phyloP scores from a whole-genome alignment of 2,113 vertebrate species.

The Lepidothrix coronata region DNA sequence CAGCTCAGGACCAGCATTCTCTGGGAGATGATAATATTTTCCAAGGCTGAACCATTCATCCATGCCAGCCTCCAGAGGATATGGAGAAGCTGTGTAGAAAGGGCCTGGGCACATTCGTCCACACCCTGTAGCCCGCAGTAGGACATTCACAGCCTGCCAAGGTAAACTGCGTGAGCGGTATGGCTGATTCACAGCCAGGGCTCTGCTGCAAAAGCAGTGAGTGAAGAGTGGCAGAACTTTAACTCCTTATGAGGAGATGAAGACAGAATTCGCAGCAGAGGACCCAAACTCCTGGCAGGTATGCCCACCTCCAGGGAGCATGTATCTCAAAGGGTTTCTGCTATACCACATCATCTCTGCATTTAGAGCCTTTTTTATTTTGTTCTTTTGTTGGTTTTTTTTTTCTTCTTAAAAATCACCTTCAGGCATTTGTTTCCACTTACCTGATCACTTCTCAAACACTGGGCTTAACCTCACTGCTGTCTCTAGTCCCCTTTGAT shows the following conservation, averaged over 20 bases:
- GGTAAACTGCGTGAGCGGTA: background rate
- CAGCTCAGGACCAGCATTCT: background rate
- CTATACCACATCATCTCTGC: background rate
- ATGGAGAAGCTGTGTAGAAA: background rate
- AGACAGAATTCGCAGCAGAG: background rate
- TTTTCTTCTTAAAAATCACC: background rate
- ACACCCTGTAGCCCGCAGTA: background rate
- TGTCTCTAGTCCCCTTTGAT: background rate
- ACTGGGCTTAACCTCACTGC: background rate
- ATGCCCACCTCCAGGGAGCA: background rate
- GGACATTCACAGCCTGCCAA: slow-evolving; percentile 21
- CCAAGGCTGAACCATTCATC: background rate
- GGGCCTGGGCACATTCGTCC: background rate
- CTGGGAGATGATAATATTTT: slow-evolving; percentile 4
- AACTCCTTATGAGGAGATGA: background rate
- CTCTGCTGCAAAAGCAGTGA: background rate
- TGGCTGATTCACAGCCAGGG: background rate
- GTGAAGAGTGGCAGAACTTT: background rate
- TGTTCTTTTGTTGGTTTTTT: background rate
- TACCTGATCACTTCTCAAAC: background rate
- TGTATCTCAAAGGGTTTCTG: background rate
- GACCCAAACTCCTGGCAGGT: background rate
- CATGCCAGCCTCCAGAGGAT: background rate
- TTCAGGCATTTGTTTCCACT: background rate
- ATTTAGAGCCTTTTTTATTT: background rate